These are phyloP conservation scores for Gracilinanus agilis DNA, from an alignment of 2,113 vertebrate species.

Conservation along the genomic window DNA sequence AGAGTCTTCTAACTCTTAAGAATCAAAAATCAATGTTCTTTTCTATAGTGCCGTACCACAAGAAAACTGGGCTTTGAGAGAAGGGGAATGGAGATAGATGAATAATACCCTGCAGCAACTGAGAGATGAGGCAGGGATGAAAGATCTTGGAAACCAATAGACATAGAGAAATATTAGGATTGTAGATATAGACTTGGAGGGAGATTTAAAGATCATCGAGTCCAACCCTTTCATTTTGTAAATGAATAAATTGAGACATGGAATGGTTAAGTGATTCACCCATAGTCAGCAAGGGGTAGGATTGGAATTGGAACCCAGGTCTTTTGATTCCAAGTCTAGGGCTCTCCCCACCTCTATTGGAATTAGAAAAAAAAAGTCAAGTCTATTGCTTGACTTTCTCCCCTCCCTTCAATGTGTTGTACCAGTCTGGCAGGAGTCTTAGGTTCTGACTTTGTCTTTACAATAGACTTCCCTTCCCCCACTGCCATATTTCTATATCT, in stretches of 20 bases:
- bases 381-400: not conserved
- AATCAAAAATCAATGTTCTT: not conserved
- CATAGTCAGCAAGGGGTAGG: not conserved
- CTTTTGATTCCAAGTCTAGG: not conserved
- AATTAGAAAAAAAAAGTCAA: no score
- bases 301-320: not conserved
- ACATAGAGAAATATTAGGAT: not conserved
- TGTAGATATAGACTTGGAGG: not conserved
- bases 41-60: not conserved
- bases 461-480: rapidly evolving
- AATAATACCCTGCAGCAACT: not conserved
- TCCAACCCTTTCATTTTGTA: not conserved
- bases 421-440: not conserved
- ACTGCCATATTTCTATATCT: rapidly evolving
- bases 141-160: not conserved
- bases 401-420: not conserved
- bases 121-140: not conserved
- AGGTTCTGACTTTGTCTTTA: not conserved
- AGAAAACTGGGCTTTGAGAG: not conserved
- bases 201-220: not conserved
- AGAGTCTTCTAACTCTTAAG: not conserved
- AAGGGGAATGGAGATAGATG: not conserved
- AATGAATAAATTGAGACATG: not conserved
- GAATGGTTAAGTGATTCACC: not conserved
- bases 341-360: not conserved